These are phyloP conservation scores for Pandemis corylana DNA, from an alignment of 2,888 invertebrate species.

Conservation along the genomic window DNA sequence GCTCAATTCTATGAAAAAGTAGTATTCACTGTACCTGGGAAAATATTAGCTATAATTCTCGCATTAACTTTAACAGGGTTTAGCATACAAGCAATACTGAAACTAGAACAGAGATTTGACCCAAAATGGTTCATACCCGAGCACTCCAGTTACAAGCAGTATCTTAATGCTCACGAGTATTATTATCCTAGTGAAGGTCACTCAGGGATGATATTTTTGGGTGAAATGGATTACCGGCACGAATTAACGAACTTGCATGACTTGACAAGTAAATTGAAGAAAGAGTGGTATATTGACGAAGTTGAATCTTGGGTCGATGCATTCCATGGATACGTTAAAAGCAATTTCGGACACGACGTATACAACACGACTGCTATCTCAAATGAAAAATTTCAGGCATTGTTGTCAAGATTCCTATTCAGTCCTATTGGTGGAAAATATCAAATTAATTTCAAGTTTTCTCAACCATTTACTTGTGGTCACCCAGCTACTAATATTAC, in stretches of 20 bases:
- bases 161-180: slow-evolving; percentile 79
- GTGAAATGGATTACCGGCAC: slow-evolving; percentile 86
- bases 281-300: slow-evolving; percentile 81
- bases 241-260: slow-evolving; percentile 85
- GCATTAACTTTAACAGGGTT: slow-evolving; percentile 86
- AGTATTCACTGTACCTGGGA: slow-evolving; percentile 87
- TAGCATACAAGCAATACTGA: slow-evolving; percentile 86
- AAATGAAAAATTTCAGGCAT: slow-evolving; percentile 84
- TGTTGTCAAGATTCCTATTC: slow-evolving; percentile 88
- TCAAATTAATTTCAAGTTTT: slow-evolving; percentile 88
- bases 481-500: slow-evolving; percentile 82
- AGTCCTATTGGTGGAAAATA: slow-evolving; percentile 88
- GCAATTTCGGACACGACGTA: slow-evolving; percentile 79
- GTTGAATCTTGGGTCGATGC: slow-evolving; percentile 87
- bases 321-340: slow-evolving; percentile 86
- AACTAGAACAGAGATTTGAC: slow-evolving; percentile 91
- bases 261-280: slow-evolving; percentile 81
- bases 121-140: slow-evolving; percentile 92
- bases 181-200: slow-evolving; percentile 88
- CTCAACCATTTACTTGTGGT: slow-evolving; percentile 86
- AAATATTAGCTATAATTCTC: slow-evolving; percentile 86
- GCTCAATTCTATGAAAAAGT: slow-evolving; percentile 86
- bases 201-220: slow-evolving; percentile 87
- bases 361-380: slow-evolving; percentile 79
- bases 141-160: slow-evolving; percentile 87